Conservation (phyloP, 2,113 vertebrate genomes). For the Cygnus buccinator region DNA sequence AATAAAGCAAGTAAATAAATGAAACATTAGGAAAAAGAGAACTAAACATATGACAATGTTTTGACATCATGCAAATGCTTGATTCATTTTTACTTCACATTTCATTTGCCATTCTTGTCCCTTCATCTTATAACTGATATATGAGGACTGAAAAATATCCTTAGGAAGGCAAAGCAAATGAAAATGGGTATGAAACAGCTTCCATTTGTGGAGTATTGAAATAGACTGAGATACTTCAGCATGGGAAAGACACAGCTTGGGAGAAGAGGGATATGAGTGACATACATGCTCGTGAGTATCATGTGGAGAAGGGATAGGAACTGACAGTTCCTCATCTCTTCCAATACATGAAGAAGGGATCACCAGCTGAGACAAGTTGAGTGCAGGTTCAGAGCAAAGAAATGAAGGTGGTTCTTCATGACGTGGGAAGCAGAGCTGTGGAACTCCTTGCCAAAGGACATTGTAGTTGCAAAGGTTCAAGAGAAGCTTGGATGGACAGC, state of each 20-base stretch:
- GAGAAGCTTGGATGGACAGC: background rate
- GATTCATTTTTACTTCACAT: background rate
- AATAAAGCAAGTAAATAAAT: too few species aligned
- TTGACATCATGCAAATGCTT: too few species aligned
- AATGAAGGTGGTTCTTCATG: background rate
- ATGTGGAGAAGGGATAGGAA: background rate
- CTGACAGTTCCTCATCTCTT: background rate
- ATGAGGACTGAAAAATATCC: background rate
- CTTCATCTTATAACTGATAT: background rate
- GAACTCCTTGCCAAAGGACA: background rate
- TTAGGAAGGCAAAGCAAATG: background rate
- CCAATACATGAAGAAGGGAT: background rate
- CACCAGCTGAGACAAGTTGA: background rate
- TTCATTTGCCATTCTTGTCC: background rate
- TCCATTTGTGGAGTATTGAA: background rate
- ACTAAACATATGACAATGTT: too few species aligned
- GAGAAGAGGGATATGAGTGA: background rate
- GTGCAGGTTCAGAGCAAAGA: background rate
- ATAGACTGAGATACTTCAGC: background rate
- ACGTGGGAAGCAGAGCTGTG: background rate
- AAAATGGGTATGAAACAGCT: background rate
- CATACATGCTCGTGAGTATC: background rate
- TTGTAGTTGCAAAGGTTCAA: background rate
- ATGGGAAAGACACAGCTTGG: background rate
- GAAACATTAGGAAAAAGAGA: too few species aligned